phyloP scores from a whole-genome alignment of 64 coral and sea anemone genomes.

The Montipora sp. region DNA sequence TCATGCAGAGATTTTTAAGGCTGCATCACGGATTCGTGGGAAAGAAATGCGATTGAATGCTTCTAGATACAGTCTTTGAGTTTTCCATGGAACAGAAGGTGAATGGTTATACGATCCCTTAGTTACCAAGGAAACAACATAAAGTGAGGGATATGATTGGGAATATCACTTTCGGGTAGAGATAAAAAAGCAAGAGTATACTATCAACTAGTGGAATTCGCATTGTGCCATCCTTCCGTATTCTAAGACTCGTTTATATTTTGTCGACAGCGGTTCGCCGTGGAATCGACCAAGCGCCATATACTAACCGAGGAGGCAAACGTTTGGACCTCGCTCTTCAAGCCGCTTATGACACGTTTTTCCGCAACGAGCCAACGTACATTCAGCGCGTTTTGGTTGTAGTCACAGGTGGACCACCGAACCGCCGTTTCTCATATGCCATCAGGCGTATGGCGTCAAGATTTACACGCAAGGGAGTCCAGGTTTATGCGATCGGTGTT shows the following conservation, averaged over 20 bases:
- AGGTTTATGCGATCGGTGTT: slow-evolving; percentile 64
- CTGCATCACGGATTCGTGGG: not conserved
- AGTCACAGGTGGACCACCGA: slow-evolving; percentile 67
- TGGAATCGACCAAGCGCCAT: slow-evolving; percentile 57
- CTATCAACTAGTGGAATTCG: too few species aligned
- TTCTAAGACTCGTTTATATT: not conserved
- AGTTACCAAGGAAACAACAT: too few species aligned
- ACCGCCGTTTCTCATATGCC: slow-evolving; percentile 52
- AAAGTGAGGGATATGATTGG: too few species aligned
- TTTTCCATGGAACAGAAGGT: too few species aligned
- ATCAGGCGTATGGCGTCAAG: slow-evolving; percentile 53
- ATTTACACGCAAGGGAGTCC: slow-evolving; percentile 69
- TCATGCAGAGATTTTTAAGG: too few species aligned
- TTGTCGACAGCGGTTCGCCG: slow-evolving; percentile 45
- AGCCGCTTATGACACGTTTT: slow-evolving; percentile 60
- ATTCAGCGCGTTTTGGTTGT: slow-evolving; percentile 84
- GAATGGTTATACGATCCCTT: too few species aligned
- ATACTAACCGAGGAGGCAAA: slow-evolving; percentile 66
- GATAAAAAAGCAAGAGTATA: too few species aligned
- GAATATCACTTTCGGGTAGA: too few species aligned
- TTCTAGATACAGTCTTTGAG: too few species aligned
- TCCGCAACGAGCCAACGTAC: slow-evolving; percentile 69
- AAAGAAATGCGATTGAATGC: too few species aligned
- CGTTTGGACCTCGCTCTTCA: slow-evolving; percentile 72
- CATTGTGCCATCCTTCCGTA: not conserved